Conservation (phyloP, 2,797 vertebrate genomes). For the Australoheros facetus region DNA sequence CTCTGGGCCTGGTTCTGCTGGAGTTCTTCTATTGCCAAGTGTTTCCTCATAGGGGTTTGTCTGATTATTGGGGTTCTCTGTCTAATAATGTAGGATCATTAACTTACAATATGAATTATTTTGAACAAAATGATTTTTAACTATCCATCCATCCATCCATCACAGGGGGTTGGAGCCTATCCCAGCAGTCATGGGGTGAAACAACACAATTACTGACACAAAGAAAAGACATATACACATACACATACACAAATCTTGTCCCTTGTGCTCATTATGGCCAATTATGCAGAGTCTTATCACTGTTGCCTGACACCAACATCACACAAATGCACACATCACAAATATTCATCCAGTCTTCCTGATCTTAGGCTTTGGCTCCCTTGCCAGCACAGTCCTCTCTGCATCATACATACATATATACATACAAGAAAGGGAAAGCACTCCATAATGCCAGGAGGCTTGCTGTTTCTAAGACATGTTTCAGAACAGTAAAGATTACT, state of each 20-base stretch:
- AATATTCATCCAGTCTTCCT: neutral
- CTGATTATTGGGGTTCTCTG: no score
- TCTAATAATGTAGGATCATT: no score
- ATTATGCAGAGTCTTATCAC: constrained; percentile 1
- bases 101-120: no score
- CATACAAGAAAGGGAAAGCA: neutral
- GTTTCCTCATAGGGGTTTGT: no score
- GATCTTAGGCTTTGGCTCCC: neutral
- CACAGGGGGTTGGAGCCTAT: no score
- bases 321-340: neutral
- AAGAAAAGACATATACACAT: neutral
- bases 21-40: no score
- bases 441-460: neutral
- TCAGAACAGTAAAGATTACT: neutral
- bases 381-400: neutral
- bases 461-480: neutral
- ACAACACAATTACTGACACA: neutral
- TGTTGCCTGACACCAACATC: neutral
- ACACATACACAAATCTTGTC: neutral
- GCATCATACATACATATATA: neutral
- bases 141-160: no score
- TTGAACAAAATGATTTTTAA: no score
- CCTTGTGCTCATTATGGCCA: constrained; percentile 10
- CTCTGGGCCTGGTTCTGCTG: no score
- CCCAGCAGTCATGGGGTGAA: neutral